These are phyloP conservation scores for Buphagus erythrorhynchus DNA, from an alignment of 2,797 vertebrate genomes.

Conservation along the genomic window DNA sequence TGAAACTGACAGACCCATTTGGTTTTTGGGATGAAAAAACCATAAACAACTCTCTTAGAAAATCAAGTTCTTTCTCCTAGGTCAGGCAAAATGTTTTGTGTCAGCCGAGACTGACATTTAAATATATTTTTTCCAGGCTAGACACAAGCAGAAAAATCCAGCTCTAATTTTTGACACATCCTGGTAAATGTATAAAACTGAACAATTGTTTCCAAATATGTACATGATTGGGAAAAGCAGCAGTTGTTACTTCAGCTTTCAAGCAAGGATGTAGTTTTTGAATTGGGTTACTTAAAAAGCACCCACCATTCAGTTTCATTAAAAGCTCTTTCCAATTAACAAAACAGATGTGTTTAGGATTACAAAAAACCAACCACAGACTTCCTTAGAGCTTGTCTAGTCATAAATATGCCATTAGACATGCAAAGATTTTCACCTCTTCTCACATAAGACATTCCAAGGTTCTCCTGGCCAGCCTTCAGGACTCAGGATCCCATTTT, in stretches of 20 bases:
- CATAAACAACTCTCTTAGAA: slow-evolving; percentile 33
- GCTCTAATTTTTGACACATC: slow-evolving; percentile 25
- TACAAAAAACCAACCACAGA: slow-evolving; percentile 43
- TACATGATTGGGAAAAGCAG: not conserved
- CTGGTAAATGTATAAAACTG: slow-evolving; percentile 18
- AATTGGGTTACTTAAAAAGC: slow-evolving; percentile 50
- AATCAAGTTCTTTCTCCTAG: slow-evolving; percentile 39
- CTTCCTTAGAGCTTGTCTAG: slow-evolving; percentile 51
- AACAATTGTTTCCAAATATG: slow-evolving; percentile 28
- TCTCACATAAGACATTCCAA: slow-evolving; percentile 23
- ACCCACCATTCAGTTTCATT: slow-evolving; percentile 15
- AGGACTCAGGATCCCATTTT: slow-evolving; percentile 6
- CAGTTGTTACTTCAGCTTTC: slow-evolving; percentile 8
- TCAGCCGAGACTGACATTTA: slow-evolving; percentile 51
- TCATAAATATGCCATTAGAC: slow-evolving; percentile 60
- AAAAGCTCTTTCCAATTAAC: slow-evolving; percentile 43
- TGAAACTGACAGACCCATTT: slow-evolving; percentile 49
- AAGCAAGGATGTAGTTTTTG: slow-evolving; percentile 20
- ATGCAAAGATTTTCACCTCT: slow-evolving; percentile 58
- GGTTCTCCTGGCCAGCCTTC: slow-evolving; percentile 43
- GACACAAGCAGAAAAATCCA: not conserved
- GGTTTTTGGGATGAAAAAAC: not conserved
- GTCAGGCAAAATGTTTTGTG: slow-evolving; percentile 45
- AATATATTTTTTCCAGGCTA: slow-evolving; percentile 44
- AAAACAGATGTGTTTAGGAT: slow-evolving; percentile 63